A percentile compares a stretch with the other conserved stretches of the same genome.
Conservation (phyloP, 2,888 invertebrate genomes). For the Drosophila nr. perissopoda region DNA sequence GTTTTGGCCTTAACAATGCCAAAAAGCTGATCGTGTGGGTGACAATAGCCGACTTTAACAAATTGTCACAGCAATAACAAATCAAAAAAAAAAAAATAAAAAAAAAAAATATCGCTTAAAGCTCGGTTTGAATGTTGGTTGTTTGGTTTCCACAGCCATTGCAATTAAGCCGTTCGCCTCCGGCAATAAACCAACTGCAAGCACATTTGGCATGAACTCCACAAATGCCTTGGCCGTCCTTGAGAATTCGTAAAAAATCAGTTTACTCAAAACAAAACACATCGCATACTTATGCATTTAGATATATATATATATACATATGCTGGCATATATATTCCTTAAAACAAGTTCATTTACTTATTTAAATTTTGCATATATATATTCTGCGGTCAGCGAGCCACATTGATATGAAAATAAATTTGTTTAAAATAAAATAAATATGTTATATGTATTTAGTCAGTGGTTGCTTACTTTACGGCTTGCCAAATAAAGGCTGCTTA, state of each 20-base stretch:
- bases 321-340: constrained; percentile 27
- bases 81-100: constrained; percentile 18
- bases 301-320: not conserved
- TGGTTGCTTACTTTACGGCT: constrained; percentile 17
- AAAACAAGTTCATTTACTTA: constrained; percentile 55
- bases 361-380: constrained; percentile 49
- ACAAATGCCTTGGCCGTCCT: constrained; percentile 60
- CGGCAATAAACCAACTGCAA: constrained; percentile 55
- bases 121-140: constrained; percentile 34
- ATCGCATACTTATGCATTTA: constrained; percentile 30
- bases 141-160: constrained; percentile 35
- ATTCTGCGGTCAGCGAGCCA: constrained; percentile 28
- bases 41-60: constrained; percentile 47
- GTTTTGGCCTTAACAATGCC: constrained; percentile 58
- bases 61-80: constrained; percentile 59
- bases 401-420: constrained; percentile 23
- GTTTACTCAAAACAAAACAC: constrained; percentile 37
- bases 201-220: constrained; percentile 54
- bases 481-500: constrained; percentile 28
- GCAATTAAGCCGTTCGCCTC: constrained; percentile 61
- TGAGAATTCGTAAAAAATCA: constrained; percentile 52
- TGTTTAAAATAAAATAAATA: constrained; percentile 9
- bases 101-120: constrained; percentile 40
- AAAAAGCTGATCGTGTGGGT: constrained; percentile 56
- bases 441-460: constrained; percentile 6